Evolutionary conservation across 2,797 vertebrate genomes (phyloP).

Genomic region (Hyperoplus lanceolatus): DNA sequence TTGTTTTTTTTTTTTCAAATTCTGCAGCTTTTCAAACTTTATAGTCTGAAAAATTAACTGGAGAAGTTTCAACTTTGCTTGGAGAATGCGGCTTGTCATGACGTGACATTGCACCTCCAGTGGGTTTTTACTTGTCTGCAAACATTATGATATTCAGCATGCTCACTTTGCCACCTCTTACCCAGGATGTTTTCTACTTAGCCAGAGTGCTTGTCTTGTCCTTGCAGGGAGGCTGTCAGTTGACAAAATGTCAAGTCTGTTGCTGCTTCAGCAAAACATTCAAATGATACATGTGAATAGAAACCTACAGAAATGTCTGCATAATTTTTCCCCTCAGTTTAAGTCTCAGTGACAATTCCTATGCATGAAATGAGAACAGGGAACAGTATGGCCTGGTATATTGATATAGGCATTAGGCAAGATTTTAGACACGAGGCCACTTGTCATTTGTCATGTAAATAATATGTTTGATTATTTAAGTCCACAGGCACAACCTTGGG

Average conservation of each 20-base stretch:
- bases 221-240: slow-evolving; percentile 55
- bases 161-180: slow-evolving; percentile 50
- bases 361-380: background rate
- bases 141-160: slow-evolving; percentile 56
- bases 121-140: slow-evolving; percentile 58
- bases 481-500: background rate
- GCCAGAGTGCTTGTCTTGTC: slow-evolving; percentile 29
- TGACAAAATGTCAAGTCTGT: slow-evolving; percentile 29
- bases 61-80: slow-evolving; percentile 57
- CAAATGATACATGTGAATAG: slow-evolving; percentile 22
- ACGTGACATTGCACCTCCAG: slow-evolving; percentile 52
- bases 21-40: slow-evolving; percentile 69
- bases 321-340: slow-evolving; percentile 8
- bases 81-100: slow-evolving; percentile 59
- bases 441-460: background rate
- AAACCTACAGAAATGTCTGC: slow-evolving; percentile 12
- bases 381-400: background rate
- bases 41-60: slow-evolving; percentile 61
- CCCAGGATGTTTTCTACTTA: slow-evolving; percentile 41
- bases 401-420: background rate
- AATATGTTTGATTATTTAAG: background rate
- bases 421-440: background rate
- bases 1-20: slow-evolving; percentile 26
- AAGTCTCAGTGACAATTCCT: slow-evolving; percentile 4
- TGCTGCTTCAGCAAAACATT: slow-evolving; percentile 55